Evolutionary conservation across 2,888 invertebrate genomes (phyloP), one percentile per base, ranked within the genome.

Genomic region (Thyatira batis): DNA sequence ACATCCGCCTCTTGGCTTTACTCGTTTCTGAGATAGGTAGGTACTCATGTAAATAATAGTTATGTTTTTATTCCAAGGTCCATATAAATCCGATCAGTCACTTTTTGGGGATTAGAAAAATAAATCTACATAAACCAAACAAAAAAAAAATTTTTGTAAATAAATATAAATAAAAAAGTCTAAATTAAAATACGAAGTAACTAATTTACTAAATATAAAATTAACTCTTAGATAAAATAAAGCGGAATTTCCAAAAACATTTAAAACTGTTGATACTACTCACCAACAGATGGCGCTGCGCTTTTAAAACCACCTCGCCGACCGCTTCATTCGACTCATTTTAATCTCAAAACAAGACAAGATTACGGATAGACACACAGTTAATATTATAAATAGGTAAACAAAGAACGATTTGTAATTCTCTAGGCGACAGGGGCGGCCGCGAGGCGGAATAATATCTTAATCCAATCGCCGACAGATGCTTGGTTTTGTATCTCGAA

Each of bases 391-490:
- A 30, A 30, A 33, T 10, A 27, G 27, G 30, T 30, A 50, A 59
- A 68, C 57, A 63, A 61, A 53, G 53, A 21, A 39, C 39, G 60
- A 64, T 73, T 77, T 77, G 63, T 69, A 55, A 79, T 78, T 78
- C 78, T 50, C 45, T 45, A 54, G 59, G 57, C 66, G 61, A 45
- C 51, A 54, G 55, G 51, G 25, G 45, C 50, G 17, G 54, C 50
- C 49, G 57, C 60, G 54, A 55, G 17, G 66, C 65, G 78, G 81
- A 82, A 84, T 85, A 87, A 87, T 84, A 84, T 81, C 73, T 73
- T 87, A 87, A 87, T 85, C 87, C 83, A 69, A 78, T 82, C 81
- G 55, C 60, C 54, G 72, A 71, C 87, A 86, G 86, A 84, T 87
- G 85, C 82, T 85, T 79, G 72, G 75, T 71, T 71, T 61, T 61